phyloP scores from a whole-genome alignment of 2,888 invertebrate genomes.

The Patella pellucida region DNA sequence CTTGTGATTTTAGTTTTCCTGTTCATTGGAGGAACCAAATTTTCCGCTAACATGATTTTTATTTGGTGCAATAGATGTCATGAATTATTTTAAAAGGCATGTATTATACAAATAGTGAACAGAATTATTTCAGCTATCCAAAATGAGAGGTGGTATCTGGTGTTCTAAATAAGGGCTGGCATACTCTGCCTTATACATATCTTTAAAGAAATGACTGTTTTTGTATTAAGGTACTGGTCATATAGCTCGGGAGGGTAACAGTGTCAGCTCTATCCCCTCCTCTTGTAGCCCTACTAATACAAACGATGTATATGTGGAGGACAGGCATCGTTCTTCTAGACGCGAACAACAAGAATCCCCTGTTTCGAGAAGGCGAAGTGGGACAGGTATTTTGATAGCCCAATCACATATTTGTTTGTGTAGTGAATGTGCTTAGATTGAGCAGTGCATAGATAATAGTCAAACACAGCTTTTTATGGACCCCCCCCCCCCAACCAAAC shows the following conservation, averaged over 20 bases:
- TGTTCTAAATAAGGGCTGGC: no score
- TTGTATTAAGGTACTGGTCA: conserved; percentile 33
- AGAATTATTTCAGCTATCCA: no score
- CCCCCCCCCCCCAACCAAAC: no score
- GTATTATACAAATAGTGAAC: no score
- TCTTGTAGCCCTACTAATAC: conserved; percentile 35
- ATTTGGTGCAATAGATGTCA: no score
- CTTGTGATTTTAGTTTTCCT: no score
- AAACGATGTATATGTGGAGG: conserved; percentile 20
- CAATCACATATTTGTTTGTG: conserved; percentile 10
- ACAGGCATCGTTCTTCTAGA: conserved; percentile 26
- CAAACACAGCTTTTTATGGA: no score
- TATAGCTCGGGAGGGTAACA: conserved; percentile 76
- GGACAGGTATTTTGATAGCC: conserved; percentile 36
- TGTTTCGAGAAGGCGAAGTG: conserved; percentile 34
- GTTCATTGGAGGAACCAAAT: not conserved
- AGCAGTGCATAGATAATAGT: no score
- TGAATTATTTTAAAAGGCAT: no score
- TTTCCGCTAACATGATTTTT: no score
- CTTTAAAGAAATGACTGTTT: not conserved
- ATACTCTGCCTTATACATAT: not conserved
- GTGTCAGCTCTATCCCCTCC: conserved; percentile 86
- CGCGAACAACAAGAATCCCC: conserved; percentile 29
- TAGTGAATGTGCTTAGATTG: not conserved
- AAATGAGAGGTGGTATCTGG: no score